Base-by-base conservation (phyloP, 1,140 invertebrate species). In the Drosophila ananassae region DNA sequence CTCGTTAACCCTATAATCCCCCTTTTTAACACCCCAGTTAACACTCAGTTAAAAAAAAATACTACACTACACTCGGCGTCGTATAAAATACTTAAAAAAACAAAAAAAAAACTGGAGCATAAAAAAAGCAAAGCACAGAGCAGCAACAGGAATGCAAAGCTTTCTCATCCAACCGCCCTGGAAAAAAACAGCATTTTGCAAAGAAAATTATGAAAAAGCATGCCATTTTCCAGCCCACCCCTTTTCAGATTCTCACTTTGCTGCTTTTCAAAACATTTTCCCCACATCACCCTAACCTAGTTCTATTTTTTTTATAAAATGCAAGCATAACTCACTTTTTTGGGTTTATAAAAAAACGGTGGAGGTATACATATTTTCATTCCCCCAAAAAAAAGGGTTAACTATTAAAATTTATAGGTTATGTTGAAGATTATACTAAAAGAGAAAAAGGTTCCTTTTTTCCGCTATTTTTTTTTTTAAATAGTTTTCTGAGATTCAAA, bases 131-230 rank as follows among this genome's bases (percentile, higher is more conserved):
- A 21, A 44, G 44, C 44, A 47, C 44, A 47, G 44, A 67, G 59
- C 63, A 67, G 63, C 63, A 67, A 51, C 47, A 64, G 41, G 34
- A 67, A 64, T 32, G 25, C 13, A 34, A 60, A 64, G 34, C 34
- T 28, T 46, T n/a, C 17, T 41, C 50, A 8, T 59, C 63, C 12
- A 25, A 13, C 7, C 21, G 6, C 8, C n/a, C 7, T 2, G 2
- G 17, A 21, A 44, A 2, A 21, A 44, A 44, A 21, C 39, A 41
- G 30, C 30, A 32, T 32, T 41, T 41, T 32, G 8, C 32, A 32
- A 37, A 3, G 34, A 37, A 37, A 37, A 37, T 37, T n/a, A 37
- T 3, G 13, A 7, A 44, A 44, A 44, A 44, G 41, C 41, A 44
- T 44, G 41, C 17, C 41, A 44, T 17, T 44, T 44, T 44, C 8